Evolutionary conservation across 1,140 invertebrate genomes (phyloP).

Genomic region (Dryas iulia): DNA sequence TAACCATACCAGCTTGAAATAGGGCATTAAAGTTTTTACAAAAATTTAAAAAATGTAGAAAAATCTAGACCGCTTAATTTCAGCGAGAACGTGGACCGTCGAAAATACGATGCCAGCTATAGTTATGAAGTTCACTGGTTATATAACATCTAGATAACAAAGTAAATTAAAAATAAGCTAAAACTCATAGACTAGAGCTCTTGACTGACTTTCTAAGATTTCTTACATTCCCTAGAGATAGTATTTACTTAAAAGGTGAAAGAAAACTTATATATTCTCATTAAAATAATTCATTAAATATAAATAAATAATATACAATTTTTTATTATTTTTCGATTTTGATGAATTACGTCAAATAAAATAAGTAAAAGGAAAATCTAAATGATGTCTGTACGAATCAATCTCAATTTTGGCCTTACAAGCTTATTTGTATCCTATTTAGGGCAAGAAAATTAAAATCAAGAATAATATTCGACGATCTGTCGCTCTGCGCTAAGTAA

Average conservation of each 20-base stretch:
- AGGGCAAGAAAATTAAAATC: background rate
- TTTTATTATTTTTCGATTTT: background rate
- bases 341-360: background rate
- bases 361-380: background rate
- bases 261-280: background rate
- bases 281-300: background rate
- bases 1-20: too few relatives aligned
- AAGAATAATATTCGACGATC: background rate
- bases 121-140: too few relatives aligned
- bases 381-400: background rate
- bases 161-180: slow-evolving; percentile 23
- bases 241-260: slow-evolving; percentile 41
- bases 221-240: slow-evolving; percentile 50
- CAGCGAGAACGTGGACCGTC: too few relatives aligned
- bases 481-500: background rate
- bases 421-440: background rate
- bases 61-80: too few relatives aligned
- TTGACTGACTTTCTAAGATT: slow-evolving; percentile 49
- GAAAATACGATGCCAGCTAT: too few relatives aligned
- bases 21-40: too few relatives aligned
- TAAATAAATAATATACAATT: background rate
- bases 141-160: too few relatives aligned
- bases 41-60: too few relatives aligned
- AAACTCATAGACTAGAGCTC: slow-evolving; percentile 22
- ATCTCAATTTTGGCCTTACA: background rate